Percentiles rank a stretch among this genome's conserved stretches.
These are phyloP conservation scores for Agrotis segetum DNA, from an alignment of 2,888 invertebrate species.

Conservation along the genomic window DNA sequence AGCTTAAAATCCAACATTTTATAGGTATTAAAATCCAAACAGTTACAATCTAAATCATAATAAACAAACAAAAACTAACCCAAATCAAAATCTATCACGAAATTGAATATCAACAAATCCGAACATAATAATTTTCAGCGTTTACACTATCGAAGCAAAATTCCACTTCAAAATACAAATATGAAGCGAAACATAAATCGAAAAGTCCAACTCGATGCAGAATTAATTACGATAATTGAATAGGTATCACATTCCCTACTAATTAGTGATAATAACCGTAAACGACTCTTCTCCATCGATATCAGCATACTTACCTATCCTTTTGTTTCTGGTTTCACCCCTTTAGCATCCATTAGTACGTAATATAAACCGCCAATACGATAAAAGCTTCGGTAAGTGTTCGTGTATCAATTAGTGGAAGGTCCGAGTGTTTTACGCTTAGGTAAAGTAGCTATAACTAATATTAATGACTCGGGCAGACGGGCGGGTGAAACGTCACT, in stretches of 20 bases:
- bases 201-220: slow-evolving; percentile 10
- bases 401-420: slow-evolving; percentile 77
- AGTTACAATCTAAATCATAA: not conserved
- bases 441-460: slow-evolving; percentile 58
- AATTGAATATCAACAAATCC: slow-evolving; percentile 36
- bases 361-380: slow-evolving; percentile 78
- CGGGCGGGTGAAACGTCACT: slow-evolving; percentile 55
- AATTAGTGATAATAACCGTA: slow-evolving; percentile 51
- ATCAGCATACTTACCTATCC: slow-evolving; percentile 29
- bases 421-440: slow-evolving; percentile 69
- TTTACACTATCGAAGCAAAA: slow-evolving; percentile 7
- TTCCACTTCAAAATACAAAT: slow-evolving; percentile 22
- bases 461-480: slow-evolving; percentile 58
- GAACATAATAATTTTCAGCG: slow-evolving; percentile 16
- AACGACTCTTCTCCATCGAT: slow-evolving; percentile 16
- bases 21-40: not conserved
- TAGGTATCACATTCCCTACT: slow-evolving; percentile 25
- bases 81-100: not conserved
- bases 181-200: slow-evolving; percentile 9
- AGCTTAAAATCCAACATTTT: too few species aligned
- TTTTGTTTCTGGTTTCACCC: slow-evolving; percentile 68
- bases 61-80: not conserved
- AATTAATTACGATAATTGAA: slow-evolving; percentile 55
- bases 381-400: slow-evolving; percentile 74
- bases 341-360: slow-evolving; percentile 78